Conservation (phyloP, 2,888 invertebrate species). For the Mythimna vitellina region DNA sequence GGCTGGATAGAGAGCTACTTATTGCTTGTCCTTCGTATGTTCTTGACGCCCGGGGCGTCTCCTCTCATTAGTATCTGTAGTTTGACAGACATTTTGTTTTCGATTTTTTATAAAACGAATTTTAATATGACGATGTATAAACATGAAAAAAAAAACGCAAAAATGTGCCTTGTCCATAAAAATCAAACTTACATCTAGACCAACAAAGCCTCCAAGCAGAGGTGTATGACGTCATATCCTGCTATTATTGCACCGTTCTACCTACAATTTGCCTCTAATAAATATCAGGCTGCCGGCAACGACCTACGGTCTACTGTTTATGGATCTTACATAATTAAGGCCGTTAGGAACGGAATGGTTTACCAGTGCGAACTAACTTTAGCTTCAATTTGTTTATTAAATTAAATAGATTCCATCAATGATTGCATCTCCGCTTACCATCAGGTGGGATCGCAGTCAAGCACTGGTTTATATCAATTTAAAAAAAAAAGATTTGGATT, state of each 20-base stretch:
- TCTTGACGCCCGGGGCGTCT: too few relatives aligned
- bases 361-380: conserved; percentile 8
- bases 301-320: conserved; percentile 60
- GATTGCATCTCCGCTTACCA: too few relatives aligned
- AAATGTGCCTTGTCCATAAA: conserved; percentile 35
- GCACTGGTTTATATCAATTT: too few relatives aligned
- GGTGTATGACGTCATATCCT: conserved; percentile 81
- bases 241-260: conserved; percentile 76
- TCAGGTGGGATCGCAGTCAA: too few relatives aligned
- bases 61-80: too few relatives aligned
- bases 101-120: too few relatives aligned
- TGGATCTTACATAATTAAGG: conserved; percentile 56
- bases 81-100: too few relatives aligned
- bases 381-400: neutral
- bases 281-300: conserved; percentile 71
- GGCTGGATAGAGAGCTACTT: too few relatives aligned
- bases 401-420: too few relatives aligned
- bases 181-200: neutral
- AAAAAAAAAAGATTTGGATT: too few relatives aligned
- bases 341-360: conserved; percentile 20
- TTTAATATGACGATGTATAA: neutral
- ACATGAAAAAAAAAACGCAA: neutral
- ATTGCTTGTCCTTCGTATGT: too few relatives aligned
- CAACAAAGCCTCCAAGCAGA: conserved; percentile 49
- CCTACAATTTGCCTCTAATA: conserved; percentile 82